phyloP scores from a whole-genome alignment of 2,888 invertebrate genomes.

The Acrocera orbiculus region DNA sequence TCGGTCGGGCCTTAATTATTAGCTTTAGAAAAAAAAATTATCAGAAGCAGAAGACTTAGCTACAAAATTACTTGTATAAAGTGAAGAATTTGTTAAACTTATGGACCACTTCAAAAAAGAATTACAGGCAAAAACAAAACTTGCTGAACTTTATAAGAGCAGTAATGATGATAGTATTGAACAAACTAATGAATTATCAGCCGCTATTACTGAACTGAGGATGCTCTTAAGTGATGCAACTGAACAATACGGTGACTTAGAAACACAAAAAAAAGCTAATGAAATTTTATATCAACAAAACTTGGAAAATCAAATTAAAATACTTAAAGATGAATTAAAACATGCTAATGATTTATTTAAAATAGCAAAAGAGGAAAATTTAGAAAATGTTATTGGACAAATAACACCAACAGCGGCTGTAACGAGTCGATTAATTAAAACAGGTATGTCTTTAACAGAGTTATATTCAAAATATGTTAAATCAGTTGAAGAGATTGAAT shows the following conservation, averaged over 20 bases:
- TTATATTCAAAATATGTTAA: constrained; percentile 76
- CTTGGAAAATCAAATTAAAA: constrained; percentile 45
- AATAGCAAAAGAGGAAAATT: constrained; percentile 47
- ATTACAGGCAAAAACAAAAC: constrained; percentile 65
- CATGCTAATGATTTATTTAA: constrained; percentile 70
- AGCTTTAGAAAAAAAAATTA: too few species aligned
- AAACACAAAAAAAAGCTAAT: constrained; percentile 48
- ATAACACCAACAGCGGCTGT: constrained; percentile 79
- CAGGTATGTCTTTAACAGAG: constrained; percentile 80
- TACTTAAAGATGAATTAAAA: constrained; percentile 59
- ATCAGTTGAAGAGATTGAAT: constrained; percentile 52
- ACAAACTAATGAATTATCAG: constrained; percentile 59
- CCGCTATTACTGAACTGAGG: constrained; percentile 59
- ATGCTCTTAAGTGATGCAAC: constrained; percentile 59
- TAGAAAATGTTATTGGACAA: constrained; percentile 58
- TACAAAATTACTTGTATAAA: constrained; percentile 52
- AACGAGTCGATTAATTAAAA: constrained; percentile 66
- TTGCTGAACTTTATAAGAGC: constrained; percentile 68
- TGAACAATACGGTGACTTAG: constrained; percentile 62
- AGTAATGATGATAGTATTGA: constrained; percentile 60
- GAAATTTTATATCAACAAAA: constrained; percentile 47
- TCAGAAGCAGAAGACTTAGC: constrained; percentile 50
- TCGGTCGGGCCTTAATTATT: too few species aligned
- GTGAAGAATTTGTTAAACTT: constrained; percentile 47
- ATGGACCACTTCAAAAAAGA: constrained; percentile 64